Evolutionary conservation across 2,888 invertebrate genomes (phyloP).

Genomic region (Eubasilissa splendida): DNA sequence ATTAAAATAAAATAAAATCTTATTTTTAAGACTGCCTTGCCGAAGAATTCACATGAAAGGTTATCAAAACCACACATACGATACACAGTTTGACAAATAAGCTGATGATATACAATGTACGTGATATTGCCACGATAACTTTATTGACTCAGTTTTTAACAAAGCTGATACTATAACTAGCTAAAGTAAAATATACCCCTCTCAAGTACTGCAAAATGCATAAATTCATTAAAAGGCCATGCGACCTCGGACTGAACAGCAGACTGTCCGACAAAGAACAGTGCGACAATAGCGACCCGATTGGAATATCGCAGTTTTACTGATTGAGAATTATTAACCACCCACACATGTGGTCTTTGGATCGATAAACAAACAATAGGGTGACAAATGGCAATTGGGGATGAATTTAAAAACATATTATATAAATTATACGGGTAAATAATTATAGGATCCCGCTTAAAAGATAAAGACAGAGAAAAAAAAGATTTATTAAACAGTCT

Average conservation of each 20-base stretch:
- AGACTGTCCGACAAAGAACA: background rate
- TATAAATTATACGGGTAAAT: background rate
- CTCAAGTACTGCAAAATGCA: background rate
- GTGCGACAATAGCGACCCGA: background rate
- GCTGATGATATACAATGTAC: no score
- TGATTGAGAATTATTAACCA: conserved; percentile 10
- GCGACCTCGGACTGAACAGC: background rate
- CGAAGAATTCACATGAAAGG: no score
- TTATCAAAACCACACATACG: no score
- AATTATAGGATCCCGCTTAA: background rate
- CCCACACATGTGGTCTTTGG: background rate
- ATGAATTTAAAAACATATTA: background rate
- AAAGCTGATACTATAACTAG: no score
- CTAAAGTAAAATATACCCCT: no score
- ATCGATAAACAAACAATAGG: background rate
- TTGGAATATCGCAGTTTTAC: no score
- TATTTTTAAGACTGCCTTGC: no score
- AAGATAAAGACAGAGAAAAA: background rate
- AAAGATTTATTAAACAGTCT: background rate
- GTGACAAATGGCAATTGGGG: background rate
- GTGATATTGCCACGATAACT: no score
- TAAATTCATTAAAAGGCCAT: background rate
- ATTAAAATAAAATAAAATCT: no score
- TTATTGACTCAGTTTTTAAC: no score
- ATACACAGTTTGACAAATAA: no score